Conservation (phyloP, 2,797 vertebrate genomes). For the Pangasius mekongensis region DNA sequence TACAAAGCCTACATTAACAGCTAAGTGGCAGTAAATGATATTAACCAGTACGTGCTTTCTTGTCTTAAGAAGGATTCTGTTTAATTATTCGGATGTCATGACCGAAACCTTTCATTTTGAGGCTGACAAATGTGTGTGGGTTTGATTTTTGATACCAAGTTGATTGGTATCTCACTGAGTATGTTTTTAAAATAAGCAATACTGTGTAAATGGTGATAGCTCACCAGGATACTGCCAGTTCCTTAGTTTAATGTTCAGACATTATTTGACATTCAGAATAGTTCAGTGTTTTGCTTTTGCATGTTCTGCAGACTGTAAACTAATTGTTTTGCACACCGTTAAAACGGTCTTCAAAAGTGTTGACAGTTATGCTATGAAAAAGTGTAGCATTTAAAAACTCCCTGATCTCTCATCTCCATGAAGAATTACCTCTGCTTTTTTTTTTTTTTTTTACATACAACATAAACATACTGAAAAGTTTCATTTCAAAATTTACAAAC, state of each 20-base stretch:
- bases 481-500: conserved; percentile 14
- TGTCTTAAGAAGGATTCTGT: conserved; percentile 42
- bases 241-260: conserved; percentile 9
- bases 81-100: conserved; percentile 51
- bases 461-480: neutral
- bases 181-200: conserved; percentile 38
- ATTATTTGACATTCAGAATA: conserved; percentile 15
- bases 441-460: neutral
- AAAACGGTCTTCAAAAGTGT: neutral
- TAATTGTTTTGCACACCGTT: conserved; percentile 8
- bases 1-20: conserved; percentile 54
- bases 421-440: neutral
- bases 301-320: neutral
- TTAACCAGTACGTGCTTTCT: conserved; percentile 42
- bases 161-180: conserved; percentile 28
- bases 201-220: conserved; percentile 17
- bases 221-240: conserved; percentile 5
- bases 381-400: neutral
- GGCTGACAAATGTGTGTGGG: conserved; percentile 34
- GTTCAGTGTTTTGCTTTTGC: neutral
- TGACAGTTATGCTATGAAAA: conserved; percentile 7
- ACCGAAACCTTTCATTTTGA: conserved; percentile 44
- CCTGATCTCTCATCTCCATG: neutral
- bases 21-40: conserved; percentile 53
- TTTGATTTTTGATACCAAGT: conserved; percentile 17